phyloP scores from a whole-genome alignment of 2,888 invertebrate genomes.

The Notodromas monacha region DNA sequence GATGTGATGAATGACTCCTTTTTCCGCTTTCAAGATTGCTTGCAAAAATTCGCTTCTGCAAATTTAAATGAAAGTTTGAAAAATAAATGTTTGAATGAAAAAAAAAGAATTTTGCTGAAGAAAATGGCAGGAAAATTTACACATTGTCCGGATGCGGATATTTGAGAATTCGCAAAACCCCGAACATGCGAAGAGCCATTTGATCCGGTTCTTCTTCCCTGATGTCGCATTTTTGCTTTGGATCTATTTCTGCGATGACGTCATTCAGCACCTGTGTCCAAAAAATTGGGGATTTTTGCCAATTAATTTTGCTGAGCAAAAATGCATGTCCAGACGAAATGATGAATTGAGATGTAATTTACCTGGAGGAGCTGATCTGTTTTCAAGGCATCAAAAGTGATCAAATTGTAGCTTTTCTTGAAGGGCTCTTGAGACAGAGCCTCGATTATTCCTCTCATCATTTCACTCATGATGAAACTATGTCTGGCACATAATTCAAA shows the following conservation, averaged over 20 bases:
- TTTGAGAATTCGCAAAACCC: constrained; percentile 35
- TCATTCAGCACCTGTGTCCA: constrained; percentile 27
- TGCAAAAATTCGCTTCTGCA: constrained; percentile 25
- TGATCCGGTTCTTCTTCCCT: constrained; percentile 39
- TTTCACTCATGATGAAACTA: constrained; percentile 16
- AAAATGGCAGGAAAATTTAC: constrained; percentile 6
- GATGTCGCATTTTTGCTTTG: constrained; percentile 33
- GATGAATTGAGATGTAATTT: too few relatives aligned
- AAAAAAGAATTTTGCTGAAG: too few relatives aligned
- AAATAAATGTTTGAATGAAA: constrained; percentile 5
- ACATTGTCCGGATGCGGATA: constrained; percentile 17
- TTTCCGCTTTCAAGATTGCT: constrained; percentile 34
- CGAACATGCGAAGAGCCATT: constrained; percentile 32
- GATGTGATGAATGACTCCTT: constrained; percentile 37
- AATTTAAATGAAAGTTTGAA: constrained; percentile 7
- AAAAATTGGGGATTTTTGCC: too few relatives aligned
- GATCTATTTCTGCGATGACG: constrained; percentile 34
- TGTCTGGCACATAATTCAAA: too few relatives aligned
- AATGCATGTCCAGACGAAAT: too few relatives aligned
- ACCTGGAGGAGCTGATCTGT: constrained; percentile 37
- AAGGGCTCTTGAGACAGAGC: constrained; percentile 37
- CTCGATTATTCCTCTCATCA: constrained; percentile 23
- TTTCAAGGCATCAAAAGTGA: constrained; percentile 47
- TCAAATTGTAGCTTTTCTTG: constrained; percentile 37
- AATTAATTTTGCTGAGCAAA: too few relatives aligned